A percentile compares a stretch with the other conserved stretches of the same genome.
Evolutionary conservation across 2,113 vertebrate species (phyloP).

Genomic region (Pelvicachromis taeniatus): DNA sequence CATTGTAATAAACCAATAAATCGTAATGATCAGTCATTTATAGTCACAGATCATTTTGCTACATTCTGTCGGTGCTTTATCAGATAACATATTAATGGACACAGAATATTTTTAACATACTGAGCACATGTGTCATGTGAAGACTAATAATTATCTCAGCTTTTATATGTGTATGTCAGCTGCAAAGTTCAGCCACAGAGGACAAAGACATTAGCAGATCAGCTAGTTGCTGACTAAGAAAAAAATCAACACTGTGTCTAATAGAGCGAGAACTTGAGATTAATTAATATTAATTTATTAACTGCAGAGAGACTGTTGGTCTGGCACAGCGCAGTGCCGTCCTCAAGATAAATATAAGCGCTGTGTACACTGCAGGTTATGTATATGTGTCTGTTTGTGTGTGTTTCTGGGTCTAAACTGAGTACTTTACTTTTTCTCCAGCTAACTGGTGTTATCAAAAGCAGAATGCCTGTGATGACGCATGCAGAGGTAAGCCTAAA

Average conservation of each 20-base stretch:
- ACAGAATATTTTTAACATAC: not conserved
- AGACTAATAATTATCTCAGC: slow-evolving; percentile 14
- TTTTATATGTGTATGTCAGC: not conserved
- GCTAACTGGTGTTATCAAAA: slow-evolving; percentile 76
- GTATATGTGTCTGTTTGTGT: not conserved
- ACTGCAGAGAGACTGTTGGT: not conserved
- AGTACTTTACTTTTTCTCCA: slow-evolving; percentile 28
- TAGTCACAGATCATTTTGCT: not conserved
- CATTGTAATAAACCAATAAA: not conserved
- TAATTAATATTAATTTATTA: slow-evolving; percentile 13
- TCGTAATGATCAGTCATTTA: accelerated
- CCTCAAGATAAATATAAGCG: not conserved
- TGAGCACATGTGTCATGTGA: not conserved
- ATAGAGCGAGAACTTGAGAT: not conserved
- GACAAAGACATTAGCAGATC: not conserved
- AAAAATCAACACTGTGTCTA: not conserved
- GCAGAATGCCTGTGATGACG: slow-evolving; percentile 60
- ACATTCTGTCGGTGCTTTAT: not conserved
- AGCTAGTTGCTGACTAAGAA: slow-evolving; percentile 5
- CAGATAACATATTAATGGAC: not conserved
- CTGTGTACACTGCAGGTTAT: not conserved
- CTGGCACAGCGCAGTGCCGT: not conserved
- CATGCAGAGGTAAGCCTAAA: slow-evolving; percentile 64
- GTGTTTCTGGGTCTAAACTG: not conserved
- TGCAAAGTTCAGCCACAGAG: slow-evolving; percentile 13